Percentiles rank a stretch among this genome's conserved stretches.
Evolutionary conservation across 2,797 vertebrate genomes (phyloP).

Genomic region (Bucorvus abyssinicus): DNA sequence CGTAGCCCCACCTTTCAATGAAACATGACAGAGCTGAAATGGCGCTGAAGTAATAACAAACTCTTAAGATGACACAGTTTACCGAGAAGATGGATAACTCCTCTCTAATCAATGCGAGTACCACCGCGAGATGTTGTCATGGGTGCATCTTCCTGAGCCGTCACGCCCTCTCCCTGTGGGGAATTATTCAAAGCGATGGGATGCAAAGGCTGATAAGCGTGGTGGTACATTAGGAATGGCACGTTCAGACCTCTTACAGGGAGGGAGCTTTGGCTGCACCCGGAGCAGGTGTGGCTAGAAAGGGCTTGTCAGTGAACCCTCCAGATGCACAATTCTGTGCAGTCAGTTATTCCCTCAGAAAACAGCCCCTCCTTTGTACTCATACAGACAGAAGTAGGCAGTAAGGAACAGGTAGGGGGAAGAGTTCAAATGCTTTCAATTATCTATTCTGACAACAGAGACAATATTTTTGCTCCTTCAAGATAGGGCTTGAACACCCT

Average conservation of each 20-base stretch:
- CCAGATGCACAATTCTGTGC: not conserved
- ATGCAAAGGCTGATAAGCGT: not conserved
- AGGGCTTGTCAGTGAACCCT: not conserved
- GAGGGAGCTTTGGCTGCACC: too few species aligned
- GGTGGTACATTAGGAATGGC: not conserved
- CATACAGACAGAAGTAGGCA: fast-evolving
- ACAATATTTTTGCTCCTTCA: not conserved
- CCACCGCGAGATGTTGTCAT: not conserved
- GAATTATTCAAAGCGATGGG: not conserved
- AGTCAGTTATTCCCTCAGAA: not conserved
- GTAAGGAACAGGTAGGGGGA: not conserved
- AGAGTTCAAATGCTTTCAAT: not conserved
- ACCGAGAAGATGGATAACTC: not conserved
- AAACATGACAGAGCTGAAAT: not conserved
- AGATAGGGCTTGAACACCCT: not conserved
- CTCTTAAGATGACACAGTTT: not conserved
- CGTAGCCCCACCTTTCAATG: not conserved
- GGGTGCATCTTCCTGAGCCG: not conserved
- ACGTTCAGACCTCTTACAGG: not conserved
- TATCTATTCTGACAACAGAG: not conserved
- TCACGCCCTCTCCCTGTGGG: not conserved
- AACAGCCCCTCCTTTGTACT: not conserved
- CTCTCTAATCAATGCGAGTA: not conserved
- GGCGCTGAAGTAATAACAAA: not conserved
- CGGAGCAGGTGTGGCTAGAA: not conserved